A percentile compares a stretch with the other conserved stretches of the same genome.
These are phyloP conservation scores for Macropodus opercularis DNA, from an alignment of 2,797 vertebrate genomes.

Conservation along the genomic window DNA sequence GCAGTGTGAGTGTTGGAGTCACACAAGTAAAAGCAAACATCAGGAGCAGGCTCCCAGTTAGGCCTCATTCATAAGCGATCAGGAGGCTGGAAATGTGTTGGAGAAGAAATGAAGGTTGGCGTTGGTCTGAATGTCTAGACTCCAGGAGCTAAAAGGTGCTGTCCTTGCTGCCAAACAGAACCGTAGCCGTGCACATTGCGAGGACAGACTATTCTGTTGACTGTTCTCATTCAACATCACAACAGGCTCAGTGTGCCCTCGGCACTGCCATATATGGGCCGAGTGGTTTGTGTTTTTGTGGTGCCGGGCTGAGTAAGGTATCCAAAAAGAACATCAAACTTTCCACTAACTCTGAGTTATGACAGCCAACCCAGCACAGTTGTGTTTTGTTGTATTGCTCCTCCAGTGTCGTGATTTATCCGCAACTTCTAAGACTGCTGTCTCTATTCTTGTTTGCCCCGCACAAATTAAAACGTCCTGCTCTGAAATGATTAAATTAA, in stretches of 20 bases:
- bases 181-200: constrained; percentile 40
- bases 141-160: constrained; percentile 23
- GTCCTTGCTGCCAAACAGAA: constrained; percentile 26
- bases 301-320: constrained; percentile 60
- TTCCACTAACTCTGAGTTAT: constrained; percentile 71
- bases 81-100: constrained; percentile 1
- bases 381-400: constrained; percentile 67
- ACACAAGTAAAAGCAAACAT: constrained; percentile 32
- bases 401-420: constrained; percentile 64
- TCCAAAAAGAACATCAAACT: constrained; percentile 76
- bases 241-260: constrained; percentile 56
- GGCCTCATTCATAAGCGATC: constrained; percentile 25
- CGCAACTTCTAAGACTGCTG: constrained; percentile 42
- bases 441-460: constrained; percentile 55
- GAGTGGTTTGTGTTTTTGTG: constrained; percentile 67
- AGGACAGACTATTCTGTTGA: constrained; percentile 57
- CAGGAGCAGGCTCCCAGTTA: not conserved
- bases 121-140: constrained; percentile 19
- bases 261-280: constrained; percentile 70
- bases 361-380: constrained; percentile 57
- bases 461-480: constrained; percentile 71
- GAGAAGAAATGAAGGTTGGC: too few species aligned
- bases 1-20: constrained; percentile 85
- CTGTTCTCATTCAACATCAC: constrained; percentile 67
- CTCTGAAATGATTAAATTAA: constrained; percentile 75